These are phyloP conservation scores for Drosophila nigricruria DNA, from an alignment of 2,888 invertebrate species.

Conservation along the genomic window DNA sequence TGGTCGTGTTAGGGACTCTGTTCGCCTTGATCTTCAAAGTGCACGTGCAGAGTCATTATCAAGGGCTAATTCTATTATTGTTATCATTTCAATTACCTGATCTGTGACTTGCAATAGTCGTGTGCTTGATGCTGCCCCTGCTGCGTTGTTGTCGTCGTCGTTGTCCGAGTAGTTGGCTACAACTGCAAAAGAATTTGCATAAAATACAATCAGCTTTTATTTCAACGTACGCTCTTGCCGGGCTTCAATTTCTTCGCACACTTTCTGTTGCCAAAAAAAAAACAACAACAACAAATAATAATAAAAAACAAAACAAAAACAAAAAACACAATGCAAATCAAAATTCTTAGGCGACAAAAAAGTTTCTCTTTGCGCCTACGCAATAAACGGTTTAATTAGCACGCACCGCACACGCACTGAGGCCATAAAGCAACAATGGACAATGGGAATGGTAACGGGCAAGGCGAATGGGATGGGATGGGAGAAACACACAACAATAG, in stretches of 20 bases:
- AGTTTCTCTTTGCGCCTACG: constrained; percentile 75
- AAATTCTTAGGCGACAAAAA: constrained; percentile 48
- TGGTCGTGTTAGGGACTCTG: constrained; percentile 20
- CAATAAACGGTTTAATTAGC: constrained; percentile 57
- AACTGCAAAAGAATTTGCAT: constrained; percentile 68
- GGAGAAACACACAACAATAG: constrained; percentile 5
- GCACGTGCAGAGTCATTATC: constrained; percentile 17
- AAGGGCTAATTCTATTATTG: constrained; percentile 4
- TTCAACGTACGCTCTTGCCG: constrained; percentile 44
- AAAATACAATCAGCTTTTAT: constrained; percentile 64
- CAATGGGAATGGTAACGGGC: constrained; percentile 6
- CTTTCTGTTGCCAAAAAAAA: constrained; percentile 33
- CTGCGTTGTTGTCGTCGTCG: not conserved
- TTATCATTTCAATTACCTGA: constrained; percentile 49
- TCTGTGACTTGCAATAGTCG: constrained; percentile 1
- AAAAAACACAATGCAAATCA: constrained; percentile 39
- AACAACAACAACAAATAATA: constrained; percentile 27
- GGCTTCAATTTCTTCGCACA: constrained; percentile 56
- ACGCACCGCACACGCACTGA: constrained; percentile 61
- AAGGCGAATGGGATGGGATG: not conserved
- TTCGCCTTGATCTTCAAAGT: constrained; percentile 66
- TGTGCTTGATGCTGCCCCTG: not conserved
- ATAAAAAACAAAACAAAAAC: constrained; percentile 23
- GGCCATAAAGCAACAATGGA: constrained; percentile 37
- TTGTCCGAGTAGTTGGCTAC: not conserved